These are phyloP conservation scores for Ernsta delagoae DNA, from an alignment of 2,888 invertebrate genomes.

Conservation along the genomic window DNA sequence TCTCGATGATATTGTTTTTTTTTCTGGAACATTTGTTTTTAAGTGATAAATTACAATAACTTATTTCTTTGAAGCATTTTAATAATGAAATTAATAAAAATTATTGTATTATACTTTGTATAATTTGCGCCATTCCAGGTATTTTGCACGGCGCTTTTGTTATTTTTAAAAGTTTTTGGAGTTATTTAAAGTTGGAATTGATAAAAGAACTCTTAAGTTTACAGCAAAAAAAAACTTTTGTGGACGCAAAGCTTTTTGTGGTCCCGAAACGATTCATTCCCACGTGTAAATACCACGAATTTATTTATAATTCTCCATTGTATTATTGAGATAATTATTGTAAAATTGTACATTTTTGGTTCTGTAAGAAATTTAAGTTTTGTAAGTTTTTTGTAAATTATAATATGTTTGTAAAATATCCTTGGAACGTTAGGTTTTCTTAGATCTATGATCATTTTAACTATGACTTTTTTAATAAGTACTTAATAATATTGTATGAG, in stretches of 20 bases:
- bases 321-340: constrained; percentile 8
- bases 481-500: neutral
- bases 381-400: constrained; percentile 28
- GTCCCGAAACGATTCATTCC: constrained; percentile 48
- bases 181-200: neutral
- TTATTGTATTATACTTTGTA: constrained; percentile 17
- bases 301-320: constrained; percentile 44
- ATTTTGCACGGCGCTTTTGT: constrained; percentile 7
- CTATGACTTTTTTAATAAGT: neutral
- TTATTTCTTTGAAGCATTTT: no score
- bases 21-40: neutral
- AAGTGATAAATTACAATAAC: neutral
- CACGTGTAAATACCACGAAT: constrained; percentile 64
- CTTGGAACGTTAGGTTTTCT: constrained; percentile 17
- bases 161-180: neutral
- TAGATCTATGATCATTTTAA: neutral
- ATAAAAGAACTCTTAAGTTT: neutral
- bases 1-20: neutral
- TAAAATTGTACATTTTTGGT: constrained; percentile 35
- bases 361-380: constrained; percentile 28
- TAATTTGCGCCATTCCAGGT: constrained; percentile 23
- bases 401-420: constrained; percentile 15
- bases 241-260: constrained; percentile 10
- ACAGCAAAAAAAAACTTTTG: no score
- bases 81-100: neutral